Evolutionary conservation across 2,888 invertebrate genomes (phyloP).

Genomic region (Ectemnius continuus): DNA sequence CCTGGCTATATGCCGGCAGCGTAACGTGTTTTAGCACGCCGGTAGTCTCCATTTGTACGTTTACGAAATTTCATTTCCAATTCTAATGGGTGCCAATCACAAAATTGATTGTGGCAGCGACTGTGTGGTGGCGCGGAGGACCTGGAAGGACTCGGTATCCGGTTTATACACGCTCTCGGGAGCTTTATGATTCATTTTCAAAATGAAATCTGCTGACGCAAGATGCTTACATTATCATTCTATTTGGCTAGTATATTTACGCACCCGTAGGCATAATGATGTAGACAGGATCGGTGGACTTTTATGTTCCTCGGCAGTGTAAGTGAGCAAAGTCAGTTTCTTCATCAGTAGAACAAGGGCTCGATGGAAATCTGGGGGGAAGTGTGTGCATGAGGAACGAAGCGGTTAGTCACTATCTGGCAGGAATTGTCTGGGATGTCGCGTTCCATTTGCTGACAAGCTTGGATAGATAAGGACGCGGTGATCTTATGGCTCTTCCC

Average conservation of each 20-base stretch:
- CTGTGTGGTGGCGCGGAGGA: conserved; percentile 23
- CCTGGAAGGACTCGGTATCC: conserved; percentile 13
- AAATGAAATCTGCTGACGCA: neutral
- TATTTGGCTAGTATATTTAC: no score
- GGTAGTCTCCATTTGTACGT: conserved; percentile 55
- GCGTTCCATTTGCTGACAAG: conserved; percentile 39
- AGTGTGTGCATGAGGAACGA: no score
- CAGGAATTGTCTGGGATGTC: conserved; percentile 40
- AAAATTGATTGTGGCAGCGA: conserved; percentile 56
- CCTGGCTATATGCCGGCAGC: conserved; percentile 21
- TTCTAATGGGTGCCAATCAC: conserved; percentile 68
- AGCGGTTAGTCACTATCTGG: conserved; percentile 15
- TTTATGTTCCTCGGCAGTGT: no score
- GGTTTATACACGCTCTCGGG: neutral
- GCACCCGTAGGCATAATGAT: no score
- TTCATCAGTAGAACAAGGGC: no score
- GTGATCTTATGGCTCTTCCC: conserved; percentile 38
- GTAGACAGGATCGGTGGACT: no score
- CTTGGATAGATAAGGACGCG: conserved; percentile 40
- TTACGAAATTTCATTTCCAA: conserved; percentile 71
- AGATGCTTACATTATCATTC: no score
- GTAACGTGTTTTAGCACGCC: conserved; percentile 42
- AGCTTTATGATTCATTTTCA: conserved; percentile 22
- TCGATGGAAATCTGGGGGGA: no score
- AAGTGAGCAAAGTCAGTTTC: no score